Evolutionary conservation across 2,888 invertebrate species (phyloP).

Genomic region (Tenthredo distinguenda): DNA sequence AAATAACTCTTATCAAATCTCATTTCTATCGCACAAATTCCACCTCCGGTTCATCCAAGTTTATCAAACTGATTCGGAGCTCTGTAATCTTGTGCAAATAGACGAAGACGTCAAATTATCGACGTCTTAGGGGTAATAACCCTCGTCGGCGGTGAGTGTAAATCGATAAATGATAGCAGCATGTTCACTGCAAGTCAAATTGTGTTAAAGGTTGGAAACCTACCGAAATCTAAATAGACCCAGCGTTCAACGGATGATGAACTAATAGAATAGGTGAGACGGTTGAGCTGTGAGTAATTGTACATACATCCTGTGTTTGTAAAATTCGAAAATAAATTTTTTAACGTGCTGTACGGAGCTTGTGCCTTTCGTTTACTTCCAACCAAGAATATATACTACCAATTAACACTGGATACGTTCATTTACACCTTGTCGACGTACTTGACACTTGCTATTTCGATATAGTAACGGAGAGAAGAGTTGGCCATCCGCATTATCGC

Average conservation of each 20-base stretch:
- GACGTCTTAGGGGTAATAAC: not conserved
- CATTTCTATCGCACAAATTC: not conserved
- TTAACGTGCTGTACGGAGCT: not conserved
- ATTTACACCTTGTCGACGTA: not conserved
- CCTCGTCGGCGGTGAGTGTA: not conserved
- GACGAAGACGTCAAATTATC: not conserved
- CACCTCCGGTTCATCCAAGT: not conserved
- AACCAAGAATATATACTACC: not conserved
- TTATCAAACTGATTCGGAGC: not conserved
- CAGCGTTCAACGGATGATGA: not conserved
- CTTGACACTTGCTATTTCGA: not conserved
- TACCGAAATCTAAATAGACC: not conserved
- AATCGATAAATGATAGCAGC: not conserved
- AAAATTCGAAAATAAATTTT: not conserved
- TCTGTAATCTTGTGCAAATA: not conserved
- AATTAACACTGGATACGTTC: not conserved
- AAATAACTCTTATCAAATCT: not conserved
- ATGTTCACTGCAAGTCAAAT: not conserved
- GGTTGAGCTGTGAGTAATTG: not conserved
- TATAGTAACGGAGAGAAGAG: not conserved
- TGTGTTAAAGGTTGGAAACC: not conserved
- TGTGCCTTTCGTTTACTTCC: not conserved
- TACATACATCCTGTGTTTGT: not conserved
- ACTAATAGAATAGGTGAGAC: not conserved
- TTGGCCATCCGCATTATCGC: constrained; percentile 14